Evolutionary conservation across 1,140 invertebrate genomes (phyloP), one percentile per base, ranked within the genome.

Genomic region (Medauroidea extradentata): DNA sequence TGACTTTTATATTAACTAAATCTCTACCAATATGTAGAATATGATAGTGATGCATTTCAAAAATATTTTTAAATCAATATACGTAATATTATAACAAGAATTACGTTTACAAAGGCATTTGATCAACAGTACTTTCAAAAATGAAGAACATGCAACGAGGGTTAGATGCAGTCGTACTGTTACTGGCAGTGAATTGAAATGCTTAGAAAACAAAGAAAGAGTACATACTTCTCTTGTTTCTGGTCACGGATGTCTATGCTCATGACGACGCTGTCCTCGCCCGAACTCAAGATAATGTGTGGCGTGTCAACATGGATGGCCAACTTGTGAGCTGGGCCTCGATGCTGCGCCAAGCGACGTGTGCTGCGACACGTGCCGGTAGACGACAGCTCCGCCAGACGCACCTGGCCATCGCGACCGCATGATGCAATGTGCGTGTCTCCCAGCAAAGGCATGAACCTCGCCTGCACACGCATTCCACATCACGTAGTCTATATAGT

Each of bases 321-420:
- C 62, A 95, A 74, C 79, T 93, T 94, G 72, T 93, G 90, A 52
- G 86, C 87, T 27, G 90, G 79, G 58, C 83, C 83, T 52, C 77
- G 72, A 75, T 94, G 92, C 19, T 82, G 76, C 16, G 84, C 87
- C 52, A 94, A 71, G 68, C 80, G 83, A 65, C 79, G 77, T 16
- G 81, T 82, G 46, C 66, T 64, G 62, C 76, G 74, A 56, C 76
- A 77, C 21, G 73, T 75, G n/a, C 81, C 83, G 41, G 76, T 76
- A 1, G 73, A 63, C 3, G 79, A 79, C 1, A 83, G 75, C 54
- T 83, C 77, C 13, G 78, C 81, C 52, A 85, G 64, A 43, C 84
- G 68, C 50, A 97, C 89, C 74, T 94, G 89, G 21, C 94, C 94
- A 79, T 98, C 94, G 46, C 91, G 81, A 16, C 90, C 89, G 75